Evolutionary conservation across 2,113 vertebrate species (phyloP).

Genomic region (Corapipo altera): DNA sequence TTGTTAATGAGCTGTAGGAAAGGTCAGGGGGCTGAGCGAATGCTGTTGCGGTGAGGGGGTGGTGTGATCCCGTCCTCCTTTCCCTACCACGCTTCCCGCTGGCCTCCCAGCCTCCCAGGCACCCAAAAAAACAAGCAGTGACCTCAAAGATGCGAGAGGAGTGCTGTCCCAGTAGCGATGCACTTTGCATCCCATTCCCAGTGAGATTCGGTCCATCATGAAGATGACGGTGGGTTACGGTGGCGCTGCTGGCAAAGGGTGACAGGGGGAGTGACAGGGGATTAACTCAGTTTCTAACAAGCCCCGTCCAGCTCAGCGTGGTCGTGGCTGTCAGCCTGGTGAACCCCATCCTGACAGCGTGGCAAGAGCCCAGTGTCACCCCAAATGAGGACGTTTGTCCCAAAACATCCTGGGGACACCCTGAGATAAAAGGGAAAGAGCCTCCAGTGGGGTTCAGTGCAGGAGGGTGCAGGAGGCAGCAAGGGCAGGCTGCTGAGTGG

Average conservation of each 20-base stretch:
- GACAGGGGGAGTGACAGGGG: not conserved
- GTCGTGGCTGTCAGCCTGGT: not conserved
- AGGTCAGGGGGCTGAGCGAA: conserved; percentile 44
- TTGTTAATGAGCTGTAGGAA: conserved; percentile 69
- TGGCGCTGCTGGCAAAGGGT: not conserved
- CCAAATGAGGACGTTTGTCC: fast-evolving
- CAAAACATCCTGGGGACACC: not conserved
- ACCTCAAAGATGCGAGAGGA: not conserved
- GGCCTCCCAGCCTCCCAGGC: not conserved
- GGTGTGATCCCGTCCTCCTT: not conserved
- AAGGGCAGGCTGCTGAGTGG: fast-evolving
- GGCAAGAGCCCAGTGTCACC: not conserved
- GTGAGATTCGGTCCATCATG: not conserved
- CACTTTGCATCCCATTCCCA: not conserved
- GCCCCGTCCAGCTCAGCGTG: not conserved
- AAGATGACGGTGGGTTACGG: fast-evolving
- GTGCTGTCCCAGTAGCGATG: fast-evolving
- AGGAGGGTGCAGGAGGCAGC: not conserved
- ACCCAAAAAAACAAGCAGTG: not conserved
- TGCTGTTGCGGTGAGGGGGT: not conserved
- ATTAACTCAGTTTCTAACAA: not conserved
- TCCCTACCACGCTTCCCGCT: fast-evolving
- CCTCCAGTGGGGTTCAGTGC: fast-evolving
- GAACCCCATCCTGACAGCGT: not conserved
- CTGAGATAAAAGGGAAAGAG: not conserved